phyloP scores from a whole-genome alignment of 35 echinoderm and acorn worm genomes.

The Holothuria glaberrima region DNA sequence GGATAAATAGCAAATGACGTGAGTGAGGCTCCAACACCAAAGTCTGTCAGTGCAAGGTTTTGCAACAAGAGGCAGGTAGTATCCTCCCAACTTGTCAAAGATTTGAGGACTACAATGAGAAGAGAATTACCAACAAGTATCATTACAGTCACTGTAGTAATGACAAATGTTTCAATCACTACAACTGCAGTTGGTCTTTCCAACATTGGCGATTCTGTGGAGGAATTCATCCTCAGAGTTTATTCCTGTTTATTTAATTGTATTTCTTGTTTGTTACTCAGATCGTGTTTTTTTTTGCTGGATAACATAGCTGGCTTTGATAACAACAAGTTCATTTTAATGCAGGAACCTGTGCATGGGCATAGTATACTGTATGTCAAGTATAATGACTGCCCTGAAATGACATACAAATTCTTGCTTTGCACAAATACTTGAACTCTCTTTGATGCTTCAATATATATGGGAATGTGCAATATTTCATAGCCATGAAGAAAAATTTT shows the following conservation, averaged over 20 bases:
- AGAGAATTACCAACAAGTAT: conserved; percentile 29
- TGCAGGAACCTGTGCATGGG: too few relatives aligned
- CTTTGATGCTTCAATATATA: too few relatives aligned
- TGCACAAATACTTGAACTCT: too few relatives aligned
- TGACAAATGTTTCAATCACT: background rate
- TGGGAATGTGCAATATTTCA: too few relatives aligned
- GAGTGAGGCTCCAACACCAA: conserved; percentile 36
- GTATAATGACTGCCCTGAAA: too few relatives aligned
- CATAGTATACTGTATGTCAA: too few relatives aligned
- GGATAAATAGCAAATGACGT: conserved; percentile 38
- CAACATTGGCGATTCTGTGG: background rate
- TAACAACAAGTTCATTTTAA: too few relatives aligned
- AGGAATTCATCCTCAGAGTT: background rate
- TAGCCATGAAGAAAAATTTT: too few relatives aligned
- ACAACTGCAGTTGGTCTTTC: background rate
- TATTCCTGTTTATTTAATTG: background rate
- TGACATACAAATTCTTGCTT: too few relatives aligned
- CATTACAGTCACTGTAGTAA: background rate
- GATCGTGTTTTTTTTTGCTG: background rate
- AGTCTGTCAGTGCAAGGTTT: conserved; percentile 44
- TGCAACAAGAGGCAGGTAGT: conserved; percentile 3
- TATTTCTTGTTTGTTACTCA: background rate
- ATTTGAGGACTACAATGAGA: conserved; percentile 14
- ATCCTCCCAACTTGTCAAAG: background rate
- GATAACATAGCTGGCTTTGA: background rate